Conservation (phyloP, 2,797 vertebrate genomes). For the Lagodon rhomboides region DNA sequence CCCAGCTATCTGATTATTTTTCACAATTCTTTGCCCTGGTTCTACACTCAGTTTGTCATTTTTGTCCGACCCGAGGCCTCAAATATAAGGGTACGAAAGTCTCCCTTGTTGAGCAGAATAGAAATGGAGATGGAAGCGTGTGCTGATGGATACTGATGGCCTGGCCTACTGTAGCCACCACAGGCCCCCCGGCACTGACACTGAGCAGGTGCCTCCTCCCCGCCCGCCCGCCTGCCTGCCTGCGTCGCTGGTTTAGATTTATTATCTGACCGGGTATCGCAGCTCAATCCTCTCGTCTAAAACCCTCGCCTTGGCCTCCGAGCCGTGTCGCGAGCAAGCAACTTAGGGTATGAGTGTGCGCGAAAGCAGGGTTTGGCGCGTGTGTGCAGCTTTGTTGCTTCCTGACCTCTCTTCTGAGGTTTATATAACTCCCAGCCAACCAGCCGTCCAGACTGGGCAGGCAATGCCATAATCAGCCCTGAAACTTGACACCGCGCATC, state of each 20-base stretch:
- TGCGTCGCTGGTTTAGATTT: conserved; percentile 56
- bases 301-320: conserved; percentile 33
- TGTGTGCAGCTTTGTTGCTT: conserved; percentile 69
- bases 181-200: conserved; percentile 48
- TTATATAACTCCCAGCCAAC: conserved; percentile 75
- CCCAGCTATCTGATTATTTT: too few relatives aligned
- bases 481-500: conserved; percentile 83
- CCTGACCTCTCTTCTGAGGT: conserved; percentile 75
- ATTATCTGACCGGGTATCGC: conserved; percentile 39
- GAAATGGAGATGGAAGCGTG: conserved; percentile 24
- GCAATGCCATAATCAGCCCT: conserved; percentile 73
- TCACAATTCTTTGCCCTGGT: too few relatives aligned
- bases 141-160: conserved; percentile 55
- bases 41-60: conserved; percentile 18
- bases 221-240: conserved; percentile 17
- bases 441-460: conserved; percentile 64
- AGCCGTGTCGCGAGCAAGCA: conserved; percentile 38
- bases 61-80: conserved; percentile 19
- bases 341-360: conserved; percentile 15
- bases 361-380: neutral
- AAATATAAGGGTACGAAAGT: neutral
- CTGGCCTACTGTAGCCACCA: conserved; percentile 20
- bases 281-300: conserved; percentile 9
- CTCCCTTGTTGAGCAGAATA: conserved; percentile 19
- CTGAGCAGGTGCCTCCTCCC: conserved; percentile 64